phyloP scores from a whole-genome alignment of 2,888 invertebrate genomes.

The Pyrocoelia pectoralis region DNA sequence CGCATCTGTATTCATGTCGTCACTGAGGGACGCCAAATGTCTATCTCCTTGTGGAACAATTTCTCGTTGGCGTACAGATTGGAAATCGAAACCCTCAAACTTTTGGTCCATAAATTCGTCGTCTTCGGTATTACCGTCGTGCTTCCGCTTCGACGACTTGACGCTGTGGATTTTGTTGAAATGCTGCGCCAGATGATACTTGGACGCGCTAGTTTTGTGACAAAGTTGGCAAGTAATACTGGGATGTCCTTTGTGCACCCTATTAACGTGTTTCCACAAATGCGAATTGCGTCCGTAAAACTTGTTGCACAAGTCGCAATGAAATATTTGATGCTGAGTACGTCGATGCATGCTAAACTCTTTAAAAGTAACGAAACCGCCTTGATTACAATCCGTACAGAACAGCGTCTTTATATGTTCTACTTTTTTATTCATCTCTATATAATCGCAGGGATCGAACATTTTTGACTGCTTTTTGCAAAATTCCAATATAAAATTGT shows the following conservation, averaged over 20 bases:
- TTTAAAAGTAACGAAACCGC: slow-evolving; percentile 60
- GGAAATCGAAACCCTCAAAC: slow-evolving; percentile 53
- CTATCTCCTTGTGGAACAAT: slow-evolving; percentile 45
- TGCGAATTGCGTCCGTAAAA: slow-evolving; percentile 69
- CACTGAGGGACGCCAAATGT: slow-evolving; percentile 34
- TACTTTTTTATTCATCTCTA: slow-evolving; percentile 55
- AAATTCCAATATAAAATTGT: slow-evolving; percentile 61
- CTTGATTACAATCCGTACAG: slow-evolving; percentile 50
- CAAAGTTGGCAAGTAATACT: slow-evolving; percentile 67
- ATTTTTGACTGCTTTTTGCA: slow-evolving; percentile 54
- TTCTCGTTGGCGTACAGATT: slow-evolving; percentile 53
- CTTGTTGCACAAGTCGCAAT: slow-evolving; percentile 68
- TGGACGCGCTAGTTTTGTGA: slow-evolving; percentile 66
- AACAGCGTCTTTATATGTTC: slow-evolving; percentile 42
- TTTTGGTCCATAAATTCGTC: slow-evolving; percentile 54
- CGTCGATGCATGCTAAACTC: slow-evolving; percentile 64
- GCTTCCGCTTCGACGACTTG: slow-evolving; percentile 41
- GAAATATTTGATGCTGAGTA: slow-evolving; percentile 64
- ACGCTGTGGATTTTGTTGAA: slow-evolving; percentile 63
- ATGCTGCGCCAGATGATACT: slow-evolving; percentile 65
- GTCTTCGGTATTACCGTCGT: slow-evolving; percentile 39
- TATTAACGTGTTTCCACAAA: slow-evolving; percentile 69
- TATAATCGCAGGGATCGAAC: slow-evolving; percentile 62
- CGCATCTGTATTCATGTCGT: slow-evolving; percentile 45
- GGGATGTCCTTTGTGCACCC: slow-evolving; percentile 66